A percentile compares a stretch with the other conserved stretches of the same genome.
Conservation (phyloP, 2,888 invertebrate genomes). For the Netelia inedita region DNA sequence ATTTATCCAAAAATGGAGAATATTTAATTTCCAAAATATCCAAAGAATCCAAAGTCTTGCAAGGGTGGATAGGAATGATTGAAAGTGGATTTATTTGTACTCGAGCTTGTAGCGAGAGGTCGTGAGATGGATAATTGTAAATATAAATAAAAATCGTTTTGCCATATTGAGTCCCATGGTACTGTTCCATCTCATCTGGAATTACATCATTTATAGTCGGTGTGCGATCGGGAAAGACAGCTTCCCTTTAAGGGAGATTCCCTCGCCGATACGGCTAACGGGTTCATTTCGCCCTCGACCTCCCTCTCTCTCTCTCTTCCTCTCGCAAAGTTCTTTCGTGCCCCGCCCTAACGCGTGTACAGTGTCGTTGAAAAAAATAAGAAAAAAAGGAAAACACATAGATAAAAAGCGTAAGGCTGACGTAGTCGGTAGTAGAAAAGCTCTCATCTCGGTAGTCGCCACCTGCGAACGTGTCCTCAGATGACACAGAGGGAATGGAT, state of each 20-base stretch:
- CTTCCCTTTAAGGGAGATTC: constrained; percentile 79
- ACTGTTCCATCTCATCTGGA: neutral
- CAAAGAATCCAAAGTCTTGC: no score
- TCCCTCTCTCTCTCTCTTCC: constrained; percentile 22
- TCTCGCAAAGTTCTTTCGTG: constrained; percentile 12
- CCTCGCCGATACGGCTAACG: constrained; percentile 79
- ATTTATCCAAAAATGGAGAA: no score
- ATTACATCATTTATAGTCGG: neutral
- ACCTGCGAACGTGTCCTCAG: constrained; percentile 59
- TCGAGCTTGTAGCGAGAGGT: no score
- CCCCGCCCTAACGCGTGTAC: constrained; percentile 41
- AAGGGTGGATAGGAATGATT: no score
- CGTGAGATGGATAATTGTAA: no score
- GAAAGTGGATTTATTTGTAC: no score
- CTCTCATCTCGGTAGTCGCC: constrained; percentile 31
- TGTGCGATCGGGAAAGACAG: constrained; percentile 63
- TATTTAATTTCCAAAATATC: no score
- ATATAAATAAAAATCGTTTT: no score
- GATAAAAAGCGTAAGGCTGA: constrained; percentile 35
- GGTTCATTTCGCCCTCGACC: constrained; percentile 75
- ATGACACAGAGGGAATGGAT: constrained; percentile 28
- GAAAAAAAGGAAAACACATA: constrained; percentile 2
- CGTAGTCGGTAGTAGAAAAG: constrained; percentile 44
- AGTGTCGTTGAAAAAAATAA: constrained; percentile 11
- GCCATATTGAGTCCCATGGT: neutral